Percentiles rank a stretch among this genome's conserved stretches.
phyloP scores from a whole-genome alignment of 2,113 vertebrate genomes.

The Chelonoidis abingdonii region DNA sequence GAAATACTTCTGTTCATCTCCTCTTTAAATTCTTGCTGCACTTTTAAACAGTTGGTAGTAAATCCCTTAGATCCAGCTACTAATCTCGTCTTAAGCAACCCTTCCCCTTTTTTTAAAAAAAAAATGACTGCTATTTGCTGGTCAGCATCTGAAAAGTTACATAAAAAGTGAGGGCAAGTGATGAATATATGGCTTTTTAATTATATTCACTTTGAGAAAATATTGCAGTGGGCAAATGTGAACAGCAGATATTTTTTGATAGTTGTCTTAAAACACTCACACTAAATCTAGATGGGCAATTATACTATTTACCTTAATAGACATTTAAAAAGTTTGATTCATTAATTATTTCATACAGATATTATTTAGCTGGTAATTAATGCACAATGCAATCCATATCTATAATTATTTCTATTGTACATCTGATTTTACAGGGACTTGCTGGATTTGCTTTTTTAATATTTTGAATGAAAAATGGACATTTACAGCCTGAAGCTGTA shows the following conservation, averaged over 20 bases:
- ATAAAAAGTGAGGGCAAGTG: not conserved
- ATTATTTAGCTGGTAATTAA: slow-evolving; percentile 47
- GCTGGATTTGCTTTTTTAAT: not conserved
- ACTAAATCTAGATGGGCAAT: slow-evolving; percentile 12
- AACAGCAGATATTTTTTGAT: slow-evolving; percentile 46
- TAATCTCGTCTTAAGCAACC: slow-evolving; percentile 19
- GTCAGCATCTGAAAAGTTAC: slow-evolving; percentile 36
- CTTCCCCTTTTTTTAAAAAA: not conserved
- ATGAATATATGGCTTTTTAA: slow-evolving; percentile 15
- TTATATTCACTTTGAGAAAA: slow-evolving; percentile 16
- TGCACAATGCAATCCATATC: not conserved
- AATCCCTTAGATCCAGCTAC: slow-evolving; percentile 27
- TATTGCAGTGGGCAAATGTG: slow-evolving; percentile 38
- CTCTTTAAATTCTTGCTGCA: not conserved
- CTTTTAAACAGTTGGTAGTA: slow-evolving; percentile 26
- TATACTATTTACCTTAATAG: not conserved
- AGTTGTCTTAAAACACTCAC: slow-evolving; percentile 27
- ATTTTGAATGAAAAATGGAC: not conserved
- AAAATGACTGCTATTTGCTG: not conserved
- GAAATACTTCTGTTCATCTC: slow-evolving; percentile 25
- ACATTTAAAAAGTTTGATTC: slow-evolving; percentile 27
- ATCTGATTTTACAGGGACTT: not conserved
- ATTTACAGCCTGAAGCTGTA: not conserved
- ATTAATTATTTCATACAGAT: slow-evolving; percentile 41
- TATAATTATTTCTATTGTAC: not conserved